Percentiles rank a stretch among this genome's conserved stretches.
phyloP scores from a whole-genome alignment of 2,113 vertebrate genomes.

The Cyprinodon variegatus region DNA sequence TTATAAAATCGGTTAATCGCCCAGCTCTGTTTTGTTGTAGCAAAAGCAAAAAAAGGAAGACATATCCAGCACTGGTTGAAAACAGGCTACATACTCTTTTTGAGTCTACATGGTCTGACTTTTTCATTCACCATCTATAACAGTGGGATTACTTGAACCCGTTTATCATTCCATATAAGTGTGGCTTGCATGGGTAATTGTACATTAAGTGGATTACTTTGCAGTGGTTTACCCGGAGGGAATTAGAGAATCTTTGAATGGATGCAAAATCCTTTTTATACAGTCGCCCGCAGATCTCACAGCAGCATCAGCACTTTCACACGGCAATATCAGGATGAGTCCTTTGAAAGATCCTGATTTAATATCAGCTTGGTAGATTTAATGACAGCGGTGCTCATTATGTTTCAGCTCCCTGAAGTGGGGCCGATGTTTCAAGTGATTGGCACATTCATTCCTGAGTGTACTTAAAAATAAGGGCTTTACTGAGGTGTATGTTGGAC shows the following conservation, averaged over 20 bases:
- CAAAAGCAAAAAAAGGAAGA: too few species aligned
- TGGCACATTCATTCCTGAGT: constrained; percentile 46
- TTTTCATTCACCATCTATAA: constrained; percentile 31
- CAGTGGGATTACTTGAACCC: constrained; percentile 57
- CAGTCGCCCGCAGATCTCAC: constrained; percentile 51
- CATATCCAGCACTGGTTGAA: not conserved
- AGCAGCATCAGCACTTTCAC: constrained; percentile 71
- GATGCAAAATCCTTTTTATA: constrained; percentile 62
- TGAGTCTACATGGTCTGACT: constrained; percentile 22
- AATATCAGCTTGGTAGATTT: constrained; percentile 60
- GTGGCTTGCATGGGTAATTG: constrained; percentile 72
- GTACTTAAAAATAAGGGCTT: constrained; percentile 42
- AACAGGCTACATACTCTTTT: not conserved
- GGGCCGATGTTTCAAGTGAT: constrained; percentile 49
- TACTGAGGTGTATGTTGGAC: not conserved
- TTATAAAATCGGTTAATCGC: too few species aligned
- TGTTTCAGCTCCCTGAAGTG: constrained; percentile 53
- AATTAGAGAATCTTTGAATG: constrained; percentile 66
- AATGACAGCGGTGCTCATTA: constrained; percentile 68
- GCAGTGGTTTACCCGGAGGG: constrained; percentile 61
- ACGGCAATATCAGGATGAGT: constrained; percentile 47
- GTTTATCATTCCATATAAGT: constrained; percentile 71
- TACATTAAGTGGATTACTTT: constrained; percentile 79
- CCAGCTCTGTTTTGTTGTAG: too few species aligned
- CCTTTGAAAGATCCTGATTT: constrained; percentile 60